Conservation (phyloP, 2,113 vertebrate species). For the Butastur rufipennis region DNA sequence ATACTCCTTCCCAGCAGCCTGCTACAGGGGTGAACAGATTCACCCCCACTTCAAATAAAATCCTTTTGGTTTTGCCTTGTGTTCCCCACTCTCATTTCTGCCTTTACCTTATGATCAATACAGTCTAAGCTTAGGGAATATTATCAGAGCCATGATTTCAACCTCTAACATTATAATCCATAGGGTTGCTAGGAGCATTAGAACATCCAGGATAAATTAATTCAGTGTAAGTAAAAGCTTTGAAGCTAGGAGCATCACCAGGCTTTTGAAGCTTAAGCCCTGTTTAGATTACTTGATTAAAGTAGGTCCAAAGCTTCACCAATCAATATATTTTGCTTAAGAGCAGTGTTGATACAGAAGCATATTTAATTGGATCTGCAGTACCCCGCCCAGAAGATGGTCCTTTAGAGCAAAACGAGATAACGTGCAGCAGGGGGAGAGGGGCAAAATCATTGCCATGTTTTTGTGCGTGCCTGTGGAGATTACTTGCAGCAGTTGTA, state of each 20-base stretch:
- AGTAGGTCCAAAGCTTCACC: conserved; percentile 70
- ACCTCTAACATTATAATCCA: conserved; percentile 71
- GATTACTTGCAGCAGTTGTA: not conserved
- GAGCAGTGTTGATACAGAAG: conserved; percentile 65
- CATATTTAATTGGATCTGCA: conserved; percentile 56
- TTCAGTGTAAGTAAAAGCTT: conserved; percentile 75
- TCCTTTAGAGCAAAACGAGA: conserved; percentile 48
- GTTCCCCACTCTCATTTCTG: not conserved
- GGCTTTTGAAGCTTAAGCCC: conserved; percentile 75
- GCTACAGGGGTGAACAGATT: not conserved
- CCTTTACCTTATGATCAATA: conserved; percentile 60
- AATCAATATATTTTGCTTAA: conserved; percentile 75
- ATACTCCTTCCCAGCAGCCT: not conserved
- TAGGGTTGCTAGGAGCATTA: conserved; percentile 66
- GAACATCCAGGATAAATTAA: conserved; percentile 72
- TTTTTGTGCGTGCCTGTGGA: not conserved
- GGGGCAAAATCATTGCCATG: not conserved
- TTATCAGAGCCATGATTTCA: conserved; percentile 61
- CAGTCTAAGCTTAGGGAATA: conserved; percentile 46
- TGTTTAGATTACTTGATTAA: conserved; percentile 81
- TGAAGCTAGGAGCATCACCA: conserved; percentile 68
- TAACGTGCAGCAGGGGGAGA: not conserved
- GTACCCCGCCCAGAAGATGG: not conserved
- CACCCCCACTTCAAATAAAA: not conserved
- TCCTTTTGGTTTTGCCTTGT: conserved; percentile 12